These are phyloP conservation scores for Anoura caudifer DNA, from an alignment of 2,113 vertebrate species.

Conservation along the genomic window DNA sequence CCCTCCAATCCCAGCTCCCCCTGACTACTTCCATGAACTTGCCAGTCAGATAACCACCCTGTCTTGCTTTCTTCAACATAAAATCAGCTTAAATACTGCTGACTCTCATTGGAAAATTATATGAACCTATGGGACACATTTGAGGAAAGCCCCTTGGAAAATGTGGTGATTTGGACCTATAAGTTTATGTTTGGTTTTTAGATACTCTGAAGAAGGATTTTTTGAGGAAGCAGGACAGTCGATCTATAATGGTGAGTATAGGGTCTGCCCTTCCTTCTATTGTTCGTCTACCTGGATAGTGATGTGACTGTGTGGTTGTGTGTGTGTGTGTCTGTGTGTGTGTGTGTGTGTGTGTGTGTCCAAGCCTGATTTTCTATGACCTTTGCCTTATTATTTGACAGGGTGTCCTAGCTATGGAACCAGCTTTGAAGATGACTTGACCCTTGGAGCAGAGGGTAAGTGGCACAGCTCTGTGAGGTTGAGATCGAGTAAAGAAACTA, in stretches of 20 bases:
- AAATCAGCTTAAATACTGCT: background rate
- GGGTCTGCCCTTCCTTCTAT: background rate
- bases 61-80: background rate
- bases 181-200: slow-evolving; percentile 33
- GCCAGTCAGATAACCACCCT: background rate
- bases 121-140: background rate
- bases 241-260: slow-evolving; percentile 41
- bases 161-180: background rate
- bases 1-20: background rate
- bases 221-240: slow-evolving; percentile 55
- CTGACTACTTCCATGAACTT: background rate
- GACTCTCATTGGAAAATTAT: background rate
- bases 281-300: background rate
- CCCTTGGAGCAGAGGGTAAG: slow-evolving; percentile 90
- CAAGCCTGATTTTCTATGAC: background rate
- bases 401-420: slow-evolving; percentile 69
- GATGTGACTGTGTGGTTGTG: background rate
- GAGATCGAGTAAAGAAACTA: background rate
- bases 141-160: background rate
- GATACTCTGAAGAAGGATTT: slow-evolving; percentile 61
- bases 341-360: background rate
- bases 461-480: background rate
- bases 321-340: background rate
- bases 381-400: slow-evolving; percentile 55
- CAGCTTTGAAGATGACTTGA: slow-evolving; percentile 89